phyloP scores from a whole-genome alignment of 2,113 vertebrate genomes.

The Laticauda colubrina region DNA sequence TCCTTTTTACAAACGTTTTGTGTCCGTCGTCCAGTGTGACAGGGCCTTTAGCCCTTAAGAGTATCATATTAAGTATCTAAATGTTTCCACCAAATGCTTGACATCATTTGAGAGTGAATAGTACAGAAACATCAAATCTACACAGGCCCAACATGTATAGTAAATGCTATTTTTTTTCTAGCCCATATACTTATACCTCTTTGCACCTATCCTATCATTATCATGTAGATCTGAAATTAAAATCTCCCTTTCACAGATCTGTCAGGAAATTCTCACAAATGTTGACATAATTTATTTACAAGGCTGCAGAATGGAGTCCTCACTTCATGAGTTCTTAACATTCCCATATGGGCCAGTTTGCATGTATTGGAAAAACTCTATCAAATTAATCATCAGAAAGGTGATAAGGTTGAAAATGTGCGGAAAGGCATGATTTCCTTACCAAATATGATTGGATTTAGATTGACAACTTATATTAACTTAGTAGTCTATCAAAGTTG shows the following conservation, averaged over 20 bases:
- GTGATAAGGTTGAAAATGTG: background rate
- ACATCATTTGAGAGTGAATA: background rate
- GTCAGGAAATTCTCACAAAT: background rate
- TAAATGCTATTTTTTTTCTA: background rate
- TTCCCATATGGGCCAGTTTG: background rate
- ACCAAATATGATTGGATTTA: background rate
- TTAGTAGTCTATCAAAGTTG: background rate
- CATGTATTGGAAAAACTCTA: background rate
- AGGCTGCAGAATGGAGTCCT: background rate
- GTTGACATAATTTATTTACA: background rate
- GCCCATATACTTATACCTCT: background rate
- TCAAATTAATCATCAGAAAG: background rate
- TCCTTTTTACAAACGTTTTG: no score
- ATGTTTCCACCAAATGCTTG: background rate
- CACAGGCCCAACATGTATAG: background rate
- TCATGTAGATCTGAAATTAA: background rate
- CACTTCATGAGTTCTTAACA: background rate
- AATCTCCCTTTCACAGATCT: background rate
- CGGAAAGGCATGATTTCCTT: background rate
- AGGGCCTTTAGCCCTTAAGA: background rate
- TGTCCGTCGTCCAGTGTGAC: no score
- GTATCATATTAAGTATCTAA: background rate
- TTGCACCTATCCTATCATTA: background rate
- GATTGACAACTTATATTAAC: background rate
- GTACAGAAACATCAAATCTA: background rate